Percentiles rank a stretch among this genome's conserved stretches.
Evolutionary conservation across 2,888 invertebrate species (phyloP).

Genomic region (Oxyteleia sp.): DNA sequence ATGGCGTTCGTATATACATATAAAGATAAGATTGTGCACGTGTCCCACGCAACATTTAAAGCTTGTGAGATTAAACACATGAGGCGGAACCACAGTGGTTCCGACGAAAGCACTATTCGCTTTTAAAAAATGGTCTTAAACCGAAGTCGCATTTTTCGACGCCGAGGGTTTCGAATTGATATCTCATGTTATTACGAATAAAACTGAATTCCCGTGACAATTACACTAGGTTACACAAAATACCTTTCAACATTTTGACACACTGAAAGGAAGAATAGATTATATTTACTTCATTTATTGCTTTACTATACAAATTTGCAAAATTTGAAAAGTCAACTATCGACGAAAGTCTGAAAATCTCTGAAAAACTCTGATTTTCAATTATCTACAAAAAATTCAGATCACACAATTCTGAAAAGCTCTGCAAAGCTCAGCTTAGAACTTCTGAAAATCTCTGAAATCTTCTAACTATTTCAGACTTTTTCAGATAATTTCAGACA

Average conservation of each 20-base stretch:
- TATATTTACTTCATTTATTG: too few relatives aligned
- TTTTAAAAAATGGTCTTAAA: constrained; percentile 39
- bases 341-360: too few relatives aligned
- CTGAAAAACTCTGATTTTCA: too few relatives aligned
- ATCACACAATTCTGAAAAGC: too few relatives aligned
- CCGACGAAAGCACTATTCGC: constrained; percentile 52
- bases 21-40: constrained; percentile 53
- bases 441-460: too few relatives aligned
- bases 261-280: constrained; percentile 9
- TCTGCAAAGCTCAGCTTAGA: too few relatives aligned
- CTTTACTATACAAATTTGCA: too few relatives aligned
- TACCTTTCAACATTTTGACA: constrained; percentile 31
- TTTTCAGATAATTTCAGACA: too few relatives aligned
- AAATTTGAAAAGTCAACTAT: too few relatives aligned
- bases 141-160: constrained; percentile 30
- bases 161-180: constrained; percentile 43
- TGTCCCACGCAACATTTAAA: constrained; percentile 66
- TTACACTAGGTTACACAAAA: constrained; percentile 38
- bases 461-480: too few relatives aligned
- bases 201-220: constrained; percentile 42
- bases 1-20: constrained; percentile 49
- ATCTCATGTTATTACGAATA: constrained; percentile 51
- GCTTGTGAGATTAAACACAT: constrained; percentile 64
- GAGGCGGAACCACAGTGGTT: constrained; percentile 61
- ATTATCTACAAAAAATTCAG: too few relatives aligned